phyloP scores from a whole-genome alignment of 2,888 invertebrate genomes.

The Muschampia plurimacula region DNA sequence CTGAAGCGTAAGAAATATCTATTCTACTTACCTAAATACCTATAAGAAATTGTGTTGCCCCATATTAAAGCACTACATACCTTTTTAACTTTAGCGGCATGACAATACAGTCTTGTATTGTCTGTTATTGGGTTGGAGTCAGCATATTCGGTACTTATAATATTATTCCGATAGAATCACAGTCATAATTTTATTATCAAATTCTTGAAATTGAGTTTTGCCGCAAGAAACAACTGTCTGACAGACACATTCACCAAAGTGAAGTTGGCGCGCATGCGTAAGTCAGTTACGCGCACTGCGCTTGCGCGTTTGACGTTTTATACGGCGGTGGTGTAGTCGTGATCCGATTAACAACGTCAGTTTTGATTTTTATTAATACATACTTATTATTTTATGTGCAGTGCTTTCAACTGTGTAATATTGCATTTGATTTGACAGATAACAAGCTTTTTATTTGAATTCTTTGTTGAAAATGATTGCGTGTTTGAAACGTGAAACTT shows the following conservation, averaged over 20 bases:
- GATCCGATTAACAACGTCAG: constrained; percentile 85
- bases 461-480: constrained; percentile 2
- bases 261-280: constrained; percentile 79
- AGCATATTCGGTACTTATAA: constrained; percentile 23
- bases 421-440: constrained; percentile 66
- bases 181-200: constrained; percentile 32
- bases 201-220: constrained; percentile 43
- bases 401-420: constrained; percentile 48
- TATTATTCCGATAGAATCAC: constrained; percentile 24
- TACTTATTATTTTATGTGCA: constrained; percentile 41
- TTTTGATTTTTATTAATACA: constrained; percentile 60
- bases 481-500: constrained; percentile 45
- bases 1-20: constrained; percentile 18
- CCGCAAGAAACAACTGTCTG: constrained; percentile 47
- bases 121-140: constrained; percentile 26
- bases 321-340: constrained; percentile 84
- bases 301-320: constrained; percentile 84
- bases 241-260: constrained; percentile 62
- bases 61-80: constrained; percentile 23
- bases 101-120: constrained; percentile 12
- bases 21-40: neutral
- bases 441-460: constrained; percentile 3
- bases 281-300: constrained; percentile 83
- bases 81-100: constrained; percentile 19
- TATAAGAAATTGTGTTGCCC: neutral